Conservation (phyloP, 2,888 invertebrate species). For the Caenorhabditis sinica region DNA sequence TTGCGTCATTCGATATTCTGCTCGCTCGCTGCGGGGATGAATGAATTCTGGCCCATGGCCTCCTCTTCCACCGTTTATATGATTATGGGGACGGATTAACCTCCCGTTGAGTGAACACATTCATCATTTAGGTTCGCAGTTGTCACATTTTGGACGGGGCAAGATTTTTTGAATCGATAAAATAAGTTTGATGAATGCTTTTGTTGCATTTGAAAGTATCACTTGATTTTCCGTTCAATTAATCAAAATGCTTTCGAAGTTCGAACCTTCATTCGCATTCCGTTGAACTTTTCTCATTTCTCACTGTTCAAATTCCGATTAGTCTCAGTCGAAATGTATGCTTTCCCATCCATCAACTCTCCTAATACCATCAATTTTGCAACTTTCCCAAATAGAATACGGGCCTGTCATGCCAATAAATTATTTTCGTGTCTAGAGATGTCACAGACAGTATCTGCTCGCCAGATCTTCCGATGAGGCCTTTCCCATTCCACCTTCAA, state of each 20-base stretch:
- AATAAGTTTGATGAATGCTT: neutral
- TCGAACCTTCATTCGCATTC: too few relatives aligned
- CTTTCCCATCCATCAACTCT: neutral
- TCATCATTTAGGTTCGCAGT: constrained; percentile 20
- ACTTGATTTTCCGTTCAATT: too few relatives aligned
- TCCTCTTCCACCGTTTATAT: constrained; percentile 39
- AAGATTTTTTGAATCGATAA: constrained; percentile 32
- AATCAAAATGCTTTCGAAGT: too few relatives aligned
- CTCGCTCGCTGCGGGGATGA: neutral
- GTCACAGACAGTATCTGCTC: constrained; percentile 50
- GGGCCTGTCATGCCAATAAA: constrained; percentile 18
- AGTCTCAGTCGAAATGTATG: too few relatives aligned
- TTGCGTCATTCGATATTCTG: constrained; percentile 38
- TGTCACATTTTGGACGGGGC: constrained; percentile 16
- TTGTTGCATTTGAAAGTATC: neutral
- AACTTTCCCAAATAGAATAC: neutral
- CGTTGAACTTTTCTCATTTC: too few relatives aligned
- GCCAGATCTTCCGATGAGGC: constrained; percentile 29
- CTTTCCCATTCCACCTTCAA: neutral
- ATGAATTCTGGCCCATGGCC: neutral
- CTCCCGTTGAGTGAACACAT: constrained; percentile 33
- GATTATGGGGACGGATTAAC: constrained; percentile 47
- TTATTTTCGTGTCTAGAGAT: constrained; percentile 16
- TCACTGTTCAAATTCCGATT: too few relatives aligned
- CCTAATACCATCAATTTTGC: neutral